A percentile compares a stretch with the other conserved stretches of the same genome.
phyloP scores from a whole-genome alignment of 2,113 vertebrate species.

The Felis chaus region DNA sequence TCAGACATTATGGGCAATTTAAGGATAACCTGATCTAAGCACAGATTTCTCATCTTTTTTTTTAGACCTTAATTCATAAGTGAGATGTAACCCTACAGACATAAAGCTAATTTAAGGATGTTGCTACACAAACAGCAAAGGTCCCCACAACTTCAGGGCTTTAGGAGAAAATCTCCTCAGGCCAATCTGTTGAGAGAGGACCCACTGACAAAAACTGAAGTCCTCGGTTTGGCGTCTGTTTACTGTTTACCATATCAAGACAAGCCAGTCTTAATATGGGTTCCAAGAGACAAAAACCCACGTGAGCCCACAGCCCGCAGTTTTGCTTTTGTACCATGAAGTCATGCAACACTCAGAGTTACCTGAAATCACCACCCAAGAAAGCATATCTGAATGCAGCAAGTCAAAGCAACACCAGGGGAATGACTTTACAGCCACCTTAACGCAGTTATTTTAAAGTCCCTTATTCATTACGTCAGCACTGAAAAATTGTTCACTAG shows the following conservation, averaged over 20 bases:
- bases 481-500: not conserved
- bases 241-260: not conserved
- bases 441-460: not conserved
- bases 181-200: not conserved
- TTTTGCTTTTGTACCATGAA: not conserved
- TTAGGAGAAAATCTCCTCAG: not conserved
- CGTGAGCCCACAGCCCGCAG: not conserved
- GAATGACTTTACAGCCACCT: not conserved
- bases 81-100: not conserved
- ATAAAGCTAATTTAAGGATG: not conserved
- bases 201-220: not conserved
- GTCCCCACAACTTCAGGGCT: not conserved
- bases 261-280: not conserved
- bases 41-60: not conserved
- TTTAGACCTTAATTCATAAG: not conserved
- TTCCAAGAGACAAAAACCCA: not conserved
- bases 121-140: not conserved
- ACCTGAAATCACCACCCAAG: not conserved
- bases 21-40: not conserved
- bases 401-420: not conserved
- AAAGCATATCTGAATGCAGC: not conserved
- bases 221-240: not conserved
- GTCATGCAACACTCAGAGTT: not conserved
- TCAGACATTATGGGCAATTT: accelerated
- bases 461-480: not conserved